phyloP scores from a whole-genome alignment of 2,888 invertebrate genomes.

The Lithophane semibrunnea region DNA sequence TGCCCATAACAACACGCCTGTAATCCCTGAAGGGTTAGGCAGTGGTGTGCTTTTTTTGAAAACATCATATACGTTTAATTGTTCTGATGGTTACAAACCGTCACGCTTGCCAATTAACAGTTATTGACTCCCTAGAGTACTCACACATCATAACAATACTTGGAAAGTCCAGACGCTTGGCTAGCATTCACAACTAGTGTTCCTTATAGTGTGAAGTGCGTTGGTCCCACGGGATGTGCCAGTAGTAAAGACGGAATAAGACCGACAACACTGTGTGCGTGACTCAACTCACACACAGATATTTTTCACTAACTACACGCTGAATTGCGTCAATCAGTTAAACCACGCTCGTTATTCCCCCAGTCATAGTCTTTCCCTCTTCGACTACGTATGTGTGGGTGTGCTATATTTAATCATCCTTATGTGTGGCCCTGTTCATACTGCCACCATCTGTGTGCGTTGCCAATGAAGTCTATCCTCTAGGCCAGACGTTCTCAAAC shows the following conservation, averaged over 20 bases:
- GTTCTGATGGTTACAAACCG: slow-evolving; percentile 49
- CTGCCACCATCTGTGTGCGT: slow-evolving; percentile 86
- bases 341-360: slow-evolving; percentile 83
- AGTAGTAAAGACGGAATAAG: slow-evolving; percentile 87
- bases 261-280: slow-evolving; percentile 81
- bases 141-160: slow-evolving; percentile 73
- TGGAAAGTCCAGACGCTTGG: slow-evolving; percentile 79
- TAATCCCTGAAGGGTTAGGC: too few relatives aligned
- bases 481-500: slow-evolving; percentile 82
- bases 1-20: too few relatives aligned
- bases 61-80: slow-evolving; percentile 2
- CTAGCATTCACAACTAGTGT: slow-evolving; percentile 84
- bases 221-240: slow-evolving; percentile 87
- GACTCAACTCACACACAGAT: slow-evolving; percentile 57
- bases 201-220: slow-evolving; percentile 82
- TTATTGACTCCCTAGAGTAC: slow-evolving; percentile 76
- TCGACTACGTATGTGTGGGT: slow-evolving; percentile 76
- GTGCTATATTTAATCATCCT: slow-evolving; percentile 87
- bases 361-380: slow-evolving; percentile 82
- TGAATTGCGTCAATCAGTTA: slow-evolving; percentile 87
- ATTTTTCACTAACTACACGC: slow-evolving; percentile 71
- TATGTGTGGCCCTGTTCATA: slow-evolving; percentile 83
- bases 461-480: slow-evolving; percentile 88
- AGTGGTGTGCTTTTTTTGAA: neutral
- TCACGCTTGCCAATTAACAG: slow-evolving; percentile 74